Conservation (phyloP, 2,113 vertebrate genomes). For the Paradisaea rubra region DNA sequence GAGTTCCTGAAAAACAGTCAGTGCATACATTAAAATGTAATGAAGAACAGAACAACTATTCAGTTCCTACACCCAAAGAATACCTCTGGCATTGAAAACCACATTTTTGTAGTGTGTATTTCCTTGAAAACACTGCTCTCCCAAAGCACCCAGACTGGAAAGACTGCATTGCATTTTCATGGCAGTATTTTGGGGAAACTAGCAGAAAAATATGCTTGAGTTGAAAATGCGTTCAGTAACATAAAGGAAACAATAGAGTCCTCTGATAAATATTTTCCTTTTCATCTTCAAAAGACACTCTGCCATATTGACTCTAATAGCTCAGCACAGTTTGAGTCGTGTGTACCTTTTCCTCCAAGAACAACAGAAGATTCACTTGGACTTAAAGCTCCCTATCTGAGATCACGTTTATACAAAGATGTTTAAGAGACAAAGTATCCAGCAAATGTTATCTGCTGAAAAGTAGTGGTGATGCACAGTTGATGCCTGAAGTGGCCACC, state of each 20-base stretch:
- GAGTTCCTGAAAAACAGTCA: constrained; percentile 84
- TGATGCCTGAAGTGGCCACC: too few relatives aligned
- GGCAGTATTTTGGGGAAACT: background rate
- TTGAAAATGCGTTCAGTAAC: background rate
- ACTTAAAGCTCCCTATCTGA: background rate
- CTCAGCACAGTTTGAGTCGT: rapidly evolving
- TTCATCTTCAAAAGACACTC: background rate
- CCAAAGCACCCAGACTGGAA: background rate
- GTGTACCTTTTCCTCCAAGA: background rate
- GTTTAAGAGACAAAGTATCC: background rate
- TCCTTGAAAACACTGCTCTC: background rate
- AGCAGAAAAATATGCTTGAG: background rate
- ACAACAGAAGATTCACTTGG: background rate
- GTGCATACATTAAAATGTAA: constrained; percentile 55
- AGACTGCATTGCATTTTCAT: background rate
- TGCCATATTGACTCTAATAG: background rate
- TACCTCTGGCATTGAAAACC: background rate
- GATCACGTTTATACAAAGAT: background rate
- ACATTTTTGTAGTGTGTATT: background rate
- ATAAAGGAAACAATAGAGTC: background rate
- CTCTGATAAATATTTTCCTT: background rate
- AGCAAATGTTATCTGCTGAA: background rate
- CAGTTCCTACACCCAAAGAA: background rate
- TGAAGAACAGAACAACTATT: constrained; percentile 5
- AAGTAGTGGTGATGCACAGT: background rate